Conservation (phyloP, 2,797 vertebrate species). For the Cyclopterus lumpus region DNA sequence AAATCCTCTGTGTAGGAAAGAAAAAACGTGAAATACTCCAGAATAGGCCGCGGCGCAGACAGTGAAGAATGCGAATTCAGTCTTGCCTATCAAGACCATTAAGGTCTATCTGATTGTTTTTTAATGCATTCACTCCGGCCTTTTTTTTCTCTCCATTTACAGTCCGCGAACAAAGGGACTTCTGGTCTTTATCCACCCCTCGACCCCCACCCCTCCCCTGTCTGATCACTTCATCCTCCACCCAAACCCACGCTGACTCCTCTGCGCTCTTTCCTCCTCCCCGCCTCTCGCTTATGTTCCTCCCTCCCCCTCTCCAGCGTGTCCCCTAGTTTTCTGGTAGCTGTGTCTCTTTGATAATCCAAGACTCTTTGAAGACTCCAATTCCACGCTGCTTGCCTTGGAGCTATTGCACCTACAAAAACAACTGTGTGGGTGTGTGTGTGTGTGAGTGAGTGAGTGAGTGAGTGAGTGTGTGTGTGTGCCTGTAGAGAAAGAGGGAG, state of each 20-base stretch:
- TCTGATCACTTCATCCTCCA: constrained; percentile 82
- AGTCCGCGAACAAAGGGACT: constrained; percentile 74
- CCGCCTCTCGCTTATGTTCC: constrained; percentile 75
- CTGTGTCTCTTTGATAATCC: constrained; percentile 86
- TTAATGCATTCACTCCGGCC: constrained; percentile 70
- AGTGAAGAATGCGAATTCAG: constrained; percentile 73
- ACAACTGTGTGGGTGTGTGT: constrained; percentile 75
- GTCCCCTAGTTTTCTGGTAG: constrained; percentile 84
- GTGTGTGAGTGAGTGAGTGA: constrained; percentile 55
- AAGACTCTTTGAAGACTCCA: constrained; percentile 85
- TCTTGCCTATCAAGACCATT: constrained; percentile 78
- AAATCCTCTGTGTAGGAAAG: constrained; percentile 46
- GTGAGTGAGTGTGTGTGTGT: constrained; percentile 32
- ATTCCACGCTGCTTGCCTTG: constrained; percentile 83
- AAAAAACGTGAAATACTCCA: constrained; percentile 29
- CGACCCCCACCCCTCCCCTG: constrained; percentile 64
- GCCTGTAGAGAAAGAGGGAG: constrained; percentile 15
- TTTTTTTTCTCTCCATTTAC: constrained; percentile 65
- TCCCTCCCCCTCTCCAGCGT: constrained; percentile 72
- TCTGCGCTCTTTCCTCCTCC: constrained; percentile 57
- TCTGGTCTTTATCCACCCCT: constrained; percentile 73
- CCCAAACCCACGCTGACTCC: constrained; percentile 78
- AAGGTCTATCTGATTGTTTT: constrained; percentile 75
- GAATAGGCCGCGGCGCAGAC: constrained; percentile 52
- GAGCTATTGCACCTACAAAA: constrained; percentile 84